These are phyloP conservation scores for Melolontha melolontha DNA, from an alignment of 2,888 invertebrate species.

Conservation along the genomic window DNA sequence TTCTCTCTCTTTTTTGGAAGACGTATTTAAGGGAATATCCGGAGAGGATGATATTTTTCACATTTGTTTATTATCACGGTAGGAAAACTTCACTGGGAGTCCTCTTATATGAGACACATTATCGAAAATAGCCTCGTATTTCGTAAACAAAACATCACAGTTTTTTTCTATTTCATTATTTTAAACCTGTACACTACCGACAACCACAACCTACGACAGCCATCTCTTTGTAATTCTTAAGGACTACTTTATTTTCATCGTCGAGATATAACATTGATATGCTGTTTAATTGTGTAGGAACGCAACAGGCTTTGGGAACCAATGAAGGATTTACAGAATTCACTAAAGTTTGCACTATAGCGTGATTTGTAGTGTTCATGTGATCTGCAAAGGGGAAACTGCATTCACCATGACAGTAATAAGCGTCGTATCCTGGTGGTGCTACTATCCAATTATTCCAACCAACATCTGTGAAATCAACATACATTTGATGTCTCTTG, in stretches of 20 bases:
- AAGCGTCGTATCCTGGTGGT: conserved; percentile 95
- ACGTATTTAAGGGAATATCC: too few relatives aligned
- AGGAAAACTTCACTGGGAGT: too few relatives aligned
- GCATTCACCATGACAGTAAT: conserved; percentile 95
- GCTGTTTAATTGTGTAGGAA: conserved; percentile 92
- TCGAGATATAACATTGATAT: conserved; percentile 98
- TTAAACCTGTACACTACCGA: conserved; percentile 71
- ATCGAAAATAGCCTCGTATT: conserved; percentile 3
- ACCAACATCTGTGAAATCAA: conserved; percentile 95
- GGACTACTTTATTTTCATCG: conserved; percentile 93
- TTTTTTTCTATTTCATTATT: conserved; percentile 11
- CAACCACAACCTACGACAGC: conserved; percentile 98
- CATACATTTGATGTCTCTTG: conserved; percentile 88
- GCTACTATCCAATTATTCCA: conserved; percentile 99
- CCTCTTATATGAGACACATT: background rate
- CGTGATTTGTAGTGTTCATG: conserved; percentile 97
- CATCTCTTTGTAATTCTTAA: conserved; percentile 99
- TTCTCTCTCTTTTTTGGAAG: too few relatives aligned
- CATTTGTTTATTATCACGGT: too few relatives aligned
- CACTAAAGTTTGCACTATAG: conserved; percentile 96
- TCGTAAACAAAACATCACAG: conserved; percentile 43
- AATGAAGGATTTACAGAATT: conserved; percentile 90
- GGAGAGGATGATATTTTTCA: too few relatives aligned
- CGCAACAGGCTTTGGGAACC: conserved; percentile 97
- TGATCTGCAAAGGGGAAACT: conserved; percentile 94